Evolutionary conservation across 2,797 vertebrate genomes (phyloP).

Genomic region (Megaceryle alcyon): DNA sequence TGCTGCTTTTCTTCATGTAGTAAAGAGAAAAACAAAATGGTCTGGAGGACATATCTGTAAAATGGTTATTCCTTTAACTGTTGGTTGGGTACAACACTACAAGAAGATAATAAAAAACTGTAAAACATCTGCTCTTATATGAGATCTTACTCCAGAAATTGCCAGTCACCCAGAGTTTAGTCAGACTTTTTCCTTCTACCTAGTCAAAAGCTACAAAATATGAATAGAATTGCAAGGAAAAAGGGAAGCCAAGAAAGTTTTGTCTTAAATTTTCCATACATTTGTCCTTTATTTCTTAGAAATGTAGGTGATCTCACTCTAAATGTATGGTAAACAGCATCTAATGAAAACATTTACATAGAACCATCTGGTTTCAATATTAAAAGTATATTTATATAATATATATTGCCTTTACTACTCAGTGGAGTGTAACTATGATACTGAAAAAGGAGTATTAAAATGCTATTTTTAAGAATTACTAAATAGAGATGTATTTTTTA

Average conservation of each 20-base stretch:
- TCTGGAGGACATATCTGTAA: neutral
- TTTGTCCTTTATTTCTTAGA: constrained; percentile 12
- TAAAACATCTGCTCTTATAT: neutral
- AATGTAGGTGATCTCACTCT: neutral
- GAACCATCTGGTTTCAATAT: constrained; percentile 61
- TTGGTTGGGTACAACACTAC: neutral
- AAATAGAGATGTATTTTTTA: neutral
- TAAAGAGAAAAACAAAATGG: neutral
- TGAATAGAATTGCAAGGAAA: neutral
- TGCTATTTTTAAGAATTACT: constrained; percentile 15
- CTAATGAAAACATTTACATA: constrained; percentile 58
- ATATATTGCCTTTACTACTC: constrained; percentile 46
- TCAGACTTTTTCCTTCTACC: neutral
- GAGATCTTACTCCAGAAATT: neutral
- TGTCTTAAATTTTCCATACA: neutral
- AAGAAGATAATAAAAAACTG: neutral
- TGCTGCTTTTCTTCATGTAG: neutral
- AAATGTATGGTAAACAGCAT: constrained; percentile 3
- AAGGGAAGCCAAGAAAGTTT: neutral
- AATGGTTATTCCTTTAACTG: constrained; percentile 2
- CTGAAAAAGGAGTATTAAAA: constrained; percentile 50
- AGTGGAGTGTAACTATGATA: constrained; percentile 27
- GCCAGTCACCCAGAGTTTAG: neutral
- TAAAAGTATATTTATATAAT: constrained; percentile 44
- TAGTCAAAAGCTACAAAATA: neutral